phyloP scores from a whole-genome alignment of 2,888 invertebrate species.

The Drosophila fulvimacula region DNA sequence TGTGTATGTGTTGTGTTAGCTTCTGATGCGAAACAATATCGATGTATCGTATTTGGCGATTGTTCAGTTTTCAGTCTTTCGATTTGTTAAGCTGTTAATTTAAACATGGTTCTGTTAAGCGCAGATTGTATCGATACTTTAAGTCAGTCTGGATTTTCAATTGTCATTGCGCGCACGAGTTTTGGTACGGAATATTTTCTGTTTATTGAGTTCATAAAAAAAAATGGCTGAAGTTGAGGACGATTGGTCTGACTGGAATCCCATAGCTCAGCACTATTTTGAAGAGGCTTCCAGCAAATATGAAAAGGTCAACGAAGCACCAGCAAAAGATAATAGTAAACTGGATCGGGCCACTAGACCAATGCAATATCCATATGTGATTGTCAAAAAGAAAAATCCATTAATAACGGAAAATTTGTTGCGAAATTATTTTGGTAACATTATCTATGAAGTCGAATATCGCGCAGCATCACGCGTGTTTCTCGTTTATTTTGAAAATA shows the following conservation, averaged over 20 bases:
- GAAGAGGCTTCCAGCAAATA: conserved; percentile 38
- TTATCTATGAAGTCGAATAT: conserved; percentile 37
- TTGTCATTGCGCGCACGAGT: conserved; percentile 1
- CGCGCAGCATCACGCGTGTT: conserved; percentile 14
- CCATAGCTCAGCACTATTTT: conserved; percentile 44
- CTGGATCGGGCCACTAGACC: conserved; percentile 2
- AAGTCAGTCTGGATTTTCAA: background rate
- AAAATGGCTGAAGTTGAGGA: conserved; percentile 25
- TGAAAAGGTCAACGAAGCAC: conserved; percentile 10
- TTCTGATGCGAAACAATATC: conserved; percentile 16
- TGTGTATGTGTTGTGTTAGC: conserved; percentile 7
- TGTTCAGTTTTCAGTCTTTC: background rate
- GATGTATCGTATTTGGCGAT: conserved; percentile 5
- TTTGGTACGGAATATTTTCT: background rate
- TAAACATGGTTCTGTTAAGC: background rate
- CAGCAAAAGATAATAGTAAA: background rate
- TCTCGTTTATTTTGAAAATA: conserved; percentile 51
- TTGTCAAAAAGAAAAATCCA: conserved; percentile 35
- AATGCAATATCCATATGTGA: conserved; percentile 48
- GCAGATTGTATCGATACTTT: conserved; percentile 3
- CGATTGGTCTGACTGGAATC: conserved; percentile 51
- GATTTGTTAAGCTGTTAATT: background rate
- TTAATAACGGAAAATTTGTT: conserved; percentile 32
- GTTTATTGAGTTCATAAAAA: background rate
- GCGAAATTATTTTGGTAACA: conserved; percentile 44